These are phyloP conservation scores for Trypoxylon attenuatum DNA, from an alignment of 2,888 invertebrate species.

Conservation along the genomic window DNA sequence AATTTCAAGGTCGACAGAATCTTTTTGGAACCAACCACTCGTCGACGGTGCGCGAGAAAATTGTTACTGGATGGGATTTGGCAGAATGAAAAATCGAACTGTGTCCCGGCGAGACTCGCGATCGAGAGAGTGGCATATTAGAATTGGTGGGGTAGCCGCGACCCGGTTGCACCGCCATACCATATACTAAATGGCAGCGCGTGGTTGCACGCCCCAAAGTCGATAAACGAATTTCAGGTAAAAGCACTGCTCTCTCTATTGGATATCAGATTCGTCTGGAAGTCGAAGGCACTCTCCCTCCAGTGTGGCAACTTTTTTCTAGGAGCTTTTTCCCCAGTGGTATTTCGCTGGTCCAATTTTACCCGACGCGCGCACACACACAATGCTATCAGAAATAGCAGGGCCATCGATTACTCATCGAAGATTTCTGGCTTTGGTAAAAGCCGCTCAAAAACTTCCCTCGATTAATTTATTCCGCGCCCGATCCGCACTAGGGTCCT, in stretches of 20 bases:
- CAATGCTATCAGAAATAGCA: no score
- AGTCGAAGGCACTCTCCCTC: conserved; percentile 28
- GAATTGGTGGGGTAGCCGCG: conserved; percentile 26
- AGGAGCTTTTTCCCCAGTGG: conserved; percentile 16
- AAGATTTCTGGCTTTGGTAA: conserved; percentile 1
- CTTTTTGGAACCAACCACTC: background rate
- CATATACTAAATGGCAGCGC: no score
- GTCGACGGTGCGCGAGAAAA: background rate
- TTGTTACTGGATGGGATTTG: background rate
- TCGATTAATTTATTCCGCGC: background rate
- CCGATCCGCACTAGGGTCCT: background rate
- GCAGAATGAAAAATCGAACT: conserved; percentile 1
- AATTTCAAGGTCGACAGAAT: conserved; percentile 4
- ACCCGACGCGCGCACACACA: background rate
- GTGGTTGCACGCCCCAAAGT: conserved; percentile 25
- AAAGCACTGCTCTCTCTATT: conserved; percentile 32
- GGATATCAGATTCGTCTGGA: conserved; percentile 32
- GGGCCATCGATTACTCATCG: conserved; percentile 36
- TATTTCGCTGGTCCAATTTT: conserved; percentile 30
- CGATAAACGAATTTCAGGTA: conserved; percentile 46
- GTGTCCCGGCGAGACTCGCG: conserved; percentile 14
- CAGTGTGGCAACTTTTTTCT: conserved; percentile 11
- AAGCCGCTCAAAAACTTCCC: background rate
- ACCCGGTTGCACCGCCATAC: no score
- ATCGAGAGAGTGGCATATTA: conserved; percentile 24